Conservation (phyloP, 2,797 vertebrate genomes). For the Darevskia mixta region DNA sequence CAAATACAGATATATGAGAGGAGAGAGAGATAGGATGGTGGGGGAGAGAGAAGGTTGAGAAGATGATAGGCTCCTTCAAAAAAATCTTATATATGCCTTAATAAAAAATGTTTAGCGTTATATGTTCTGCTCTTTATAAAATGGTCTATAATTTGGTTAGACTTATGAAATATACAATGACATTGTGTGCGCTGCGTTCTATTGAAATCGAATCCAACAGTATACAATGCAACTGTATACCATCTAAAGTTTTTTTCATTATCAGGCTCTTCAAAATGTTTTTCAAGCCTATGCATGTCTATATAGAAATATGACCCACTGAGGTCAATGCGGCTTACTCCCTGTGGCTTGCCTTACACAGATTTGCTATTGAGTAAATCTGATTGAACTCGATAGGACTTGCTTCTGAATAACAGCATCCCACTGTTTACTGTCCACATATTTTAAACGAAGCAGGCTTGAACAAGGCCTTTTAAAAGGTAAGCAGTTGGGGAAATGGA, state of each 20-base stretch:
- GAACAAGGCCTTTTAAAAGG: not conserved
- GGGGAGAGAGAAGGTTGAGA: no score
- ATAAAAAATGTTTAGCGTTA: no score
- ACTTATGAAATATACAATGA: not conserved
- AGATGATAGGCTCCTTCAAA: no score
- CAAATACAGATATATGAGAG: no score
- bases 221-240: no score
- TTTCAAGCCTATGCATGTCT: not conserved
- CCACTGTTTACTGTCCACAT: no score
- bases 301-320: no score
- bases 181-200: not conserved
- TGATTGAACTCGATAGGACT: not conserved
- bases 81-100: no score
- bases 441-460: not conserved
- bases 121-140: not conserved
- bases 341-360: not conserved
- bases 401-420: no score
- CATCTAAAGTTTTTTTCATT: not conserved
- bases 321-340: no score
- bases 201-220: not conserved
- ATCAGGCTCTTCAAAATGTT: not conserved
- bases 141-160: not conserved
- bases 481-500: not conserved
- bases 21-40: no score
- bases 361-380: not conserved